Evolutionary conservation across 2,888 invertebrate species (phyloP), one percentile per base, ranked within the genome.

Genomic region (Drosophila buzzatii): DNA sequence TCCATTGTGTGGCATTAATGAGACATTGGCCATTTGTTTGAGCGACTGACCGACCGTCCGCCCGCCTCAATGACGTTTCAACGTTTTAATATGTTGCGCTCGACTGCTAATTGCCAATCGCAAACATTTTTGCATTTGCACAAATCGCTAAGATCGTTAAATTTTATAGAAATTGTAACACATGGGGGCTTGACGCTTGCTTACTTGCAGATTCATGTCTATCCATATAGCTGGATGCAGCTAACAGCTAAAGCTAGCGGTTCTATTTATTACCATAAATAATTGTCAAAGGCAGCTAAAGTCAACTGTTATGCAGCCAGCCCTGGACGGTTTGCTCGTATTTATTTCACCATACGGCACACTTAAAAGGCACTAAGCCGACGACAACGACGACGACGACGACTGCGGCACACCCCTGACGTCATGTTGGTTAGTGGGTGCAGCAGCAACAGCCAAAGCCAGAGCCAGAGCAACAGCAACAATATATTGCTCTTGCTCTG

Each of bases 261-360:
- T 80, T 87, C 87, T 87, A 80, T 89, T 82, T 88, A 89, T 88
- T 88, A 87, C 89, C 89, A 89, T 88, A 89, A 89, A 87, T 87
- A 87, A 88, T 88, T 88, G 89, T 88, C 88, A 89, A 83, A 75
- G 89, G 51, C 69, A 74, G 76, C 57, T 67, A 81, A 75, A 85
- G 88, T 82, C 81, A 87, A 82, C 85, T 82, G 88, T 76, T 85
- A 76, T 85, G 58, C 65, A 63, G 73, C 69, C 71, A 66, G 70
- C 71, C 66, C 70, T 78, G 64, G 72, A 60, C 76, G 64, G 65
- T 61, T 65, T 71, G 60, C 71, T 72, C 78, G 85, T 89, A 88
- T 89, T 82, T 82, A 88, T 88, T 89, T 85, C 90, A 88, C 76
- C 84, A 79, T 73, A 82, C 85, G 86, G 82, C 79, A 76, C 76